Conservation (phyloP, 2,888 invertebrate genomes). For the Caenorhabditis sp. region DNA sequence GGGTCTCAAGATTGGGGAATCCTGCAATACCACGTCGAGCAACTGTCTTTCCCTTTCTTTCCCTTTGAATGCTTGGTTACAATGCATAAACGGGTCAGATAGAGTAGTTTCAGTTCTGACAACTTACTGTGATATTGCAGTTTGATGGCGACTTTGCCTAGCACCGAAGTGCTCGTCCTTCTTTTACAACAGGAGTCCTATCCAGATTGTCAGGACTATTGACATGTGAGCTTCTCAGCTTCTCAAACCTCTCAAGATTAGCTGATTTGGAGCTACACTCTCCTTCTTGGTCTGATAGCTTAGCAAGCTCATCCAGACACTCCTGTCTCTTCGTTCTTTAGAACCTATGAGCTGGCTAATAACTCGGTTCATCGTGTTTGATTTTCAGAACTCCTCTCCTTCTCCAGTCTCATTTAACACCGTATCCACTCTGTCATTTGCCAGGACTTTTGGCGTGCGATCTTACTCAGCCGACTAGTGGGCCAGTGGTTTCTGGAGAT, state of each 20-base stretch:
- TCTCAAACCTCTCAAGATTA: background rate
- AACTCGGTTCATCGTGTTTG: background rate
- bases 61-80: background rate
- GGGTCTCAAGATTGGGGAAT: background rate
- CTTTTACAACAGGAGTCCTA: background rate
- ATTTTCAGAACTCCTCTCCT: background rate
- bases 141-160: background rate
- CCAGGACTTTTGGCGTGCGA: constrained; percentile 1
- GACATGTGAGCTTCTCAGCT: background rate
- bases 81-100: background rate
- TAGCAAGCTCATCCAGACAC: too few species aligned
- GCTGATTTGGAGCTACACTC: too few species aligned
- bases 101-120: background rate
- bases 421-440: background rate
- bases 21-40: background rate
- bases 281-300: background rate
- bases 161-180: background rate
- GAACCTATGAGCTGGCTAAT: background rate
- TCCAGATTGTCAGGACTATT: background rate
- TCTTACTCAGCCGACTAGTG: background rate
- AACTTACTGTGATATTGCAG: background rate
- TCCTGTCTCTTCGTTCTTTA: background rate
- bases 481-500: background rate
- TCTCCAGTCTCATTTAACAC: background rate
- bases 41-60: background rate